Evolutionary conservation across 2,888 invertebrate genomes (phyloP).

Genomic region (Tiliacea citrago): DNA sequence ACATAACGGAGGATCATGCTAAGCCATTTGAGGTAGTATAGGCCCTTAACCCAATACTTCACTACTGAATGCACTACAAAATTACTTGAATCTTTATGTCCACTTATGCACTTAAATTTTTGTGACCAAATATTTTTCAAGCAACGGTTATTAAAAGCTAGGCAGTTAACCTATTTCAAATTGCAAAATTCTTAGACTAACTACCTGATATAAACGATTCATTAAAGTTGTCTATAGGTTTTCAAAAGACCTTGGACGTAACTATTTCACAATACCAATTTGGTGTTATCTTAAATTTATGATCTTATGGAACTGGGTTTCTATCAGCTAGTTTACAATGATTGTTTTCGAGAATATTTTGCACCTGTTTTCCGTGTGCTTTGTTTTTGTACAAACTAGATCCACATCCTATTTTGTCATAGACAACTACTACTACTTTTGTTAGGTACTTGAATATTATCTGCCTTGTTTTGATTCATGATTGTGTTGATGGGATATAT

Average conservation of each 20-base stretch:
- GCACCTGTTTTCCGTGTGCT: slow-evolving; percentile 58
- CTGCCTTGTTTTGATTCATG: slow-evolving; percentile 27
- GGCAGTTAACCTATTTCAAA: slow-evolving; percentile 20
- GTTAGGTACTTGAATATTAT: slow-evolving; percentile 2
- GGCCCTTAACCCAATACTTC: neutral
- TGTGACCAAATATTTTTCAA: slow-evolving; percentile 2
- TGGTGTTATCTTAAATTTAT: slow-evolving; percentile 53
- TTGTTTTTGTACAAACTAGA: slow-evolving; percentile 45
- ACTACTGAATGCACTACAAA: neutral
- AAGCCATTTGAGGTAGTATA: too few species aligned
- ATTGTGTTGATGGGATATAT: slow-evolving; percentile 15
- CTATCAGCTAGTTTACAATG: slow-evolving; percentile 28
- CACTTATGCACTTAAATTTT: neutral
- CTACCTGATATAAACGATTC: slow-evolving; percentile 10
- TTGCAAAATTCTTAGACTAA: slow-evolving; percentile 22
- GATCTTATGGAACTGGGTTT: slow-evolving; percentile 47
- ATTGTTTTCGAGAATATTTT: slow-evolving; percentile 55
- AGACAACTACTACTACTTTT: neutral
- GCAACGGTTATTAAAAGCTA: slow-evolving; percentile 3
- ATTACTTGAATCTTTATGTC: neutral
- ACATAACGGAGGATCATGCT: too few species aligned
- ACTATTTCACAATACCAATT: slow-evolving; percentile 48
- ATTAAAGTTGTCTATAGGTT: slow-evolving; percentile 25
- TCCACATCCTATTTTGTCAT: slow-evolving; percentile 41
- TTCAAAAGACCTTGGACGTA: slow-evolving; percentile 43